phyloP scores from a whole-genome alignment of 2,888 invertebrate genomes.

The Lathronympha strigana region DNA sequence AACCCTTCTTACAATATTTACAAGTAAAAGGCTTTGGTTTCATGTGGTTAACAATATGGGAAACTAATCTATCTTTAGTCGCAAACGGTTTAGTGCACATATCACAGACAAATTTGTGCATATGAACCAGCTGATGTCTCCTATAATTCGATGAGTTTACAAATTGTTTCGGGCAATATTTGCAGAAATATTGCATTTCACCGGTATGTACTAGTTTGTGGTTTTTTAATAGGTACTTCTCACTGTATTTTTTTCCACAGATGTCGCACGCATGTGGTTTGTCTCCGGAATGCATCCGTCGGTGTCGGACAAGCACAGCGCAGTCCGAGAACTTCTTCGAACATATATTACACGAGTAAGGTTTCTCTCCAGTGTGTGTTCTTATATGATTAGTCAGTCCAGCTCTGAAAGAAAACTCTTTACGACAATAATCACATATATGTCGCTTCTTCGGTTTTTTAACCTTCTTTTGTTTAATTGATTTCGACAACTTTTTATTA shows the following conservation, averaged over 20 bases:
- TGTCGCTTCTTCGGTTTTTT: not conserved
- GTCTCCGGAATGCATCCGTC: not conserved
- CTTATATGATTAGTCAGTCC: not conserved
- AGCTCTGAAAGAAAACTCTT: not conserved
- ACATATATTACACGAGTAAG: constrained; percentile 1
- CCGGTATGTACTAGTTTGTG: constrained; percentile 9
- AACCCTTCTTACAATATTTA: constrained; percentile 11
- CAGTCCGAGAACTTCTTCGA: not conserved
- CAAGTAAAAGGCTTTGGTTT: not conserved
- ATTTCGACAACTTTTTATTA: not conserved
- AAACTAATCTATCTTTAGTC: not conserved
- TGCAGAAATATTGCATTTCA: constrained; percentile 13
- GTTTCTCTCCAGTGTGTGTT: constrained; percentile 12
- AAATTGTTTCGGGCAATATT: constrained; percentile 1
- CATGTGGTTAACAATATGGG: constrained; percentile 2
- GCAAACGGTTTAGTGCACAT: not conserved
- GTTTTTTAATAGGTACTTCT: constrained; percentile 15
- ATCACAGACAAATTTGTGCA: constrained; percentile 1
- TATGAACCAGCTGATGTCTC: not conserved
- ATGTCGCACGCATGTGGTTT: constrained; percentile 7
- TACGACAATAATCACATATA: not conserved
- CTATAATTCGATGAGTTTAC: constrained; percentile 2
- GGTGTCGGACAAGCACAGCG: constrained; percentile 2
- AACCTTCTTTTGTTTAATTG: not conserved
- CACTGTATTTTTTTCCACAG: constrained; percentile 9